Conservation (phyloP, 2,888 invertebrate genomes). For the Chrysina gloriosa region DNA sequence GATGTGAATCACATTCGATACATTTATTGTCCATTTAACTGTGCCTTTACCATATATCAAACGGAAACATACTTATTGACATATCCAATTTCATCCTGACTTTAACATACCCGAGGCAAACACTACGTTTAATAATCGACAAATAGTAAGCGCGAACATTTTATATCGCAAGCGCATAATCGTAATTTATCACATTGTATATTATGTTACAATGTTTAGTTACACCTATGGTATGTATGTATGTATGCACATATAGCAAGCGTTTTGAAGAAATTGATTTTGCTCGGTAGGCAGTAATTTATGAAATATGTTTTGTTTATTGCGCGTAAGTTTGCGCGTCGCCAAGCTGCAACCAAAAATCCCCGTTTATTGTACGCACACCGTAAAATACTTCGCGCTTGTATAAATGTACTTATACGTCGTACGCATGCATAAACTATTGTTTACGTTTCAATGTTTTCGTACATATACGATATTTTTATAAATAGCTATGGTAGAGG, state of each 20-base stretch:
- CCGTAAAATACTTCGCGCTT: background rate
- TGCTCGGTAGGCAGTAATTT: background rate
- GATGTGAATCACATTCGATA: background rate
- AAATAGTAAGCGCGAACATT: background rate
- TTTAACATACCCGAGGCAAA: background rate
- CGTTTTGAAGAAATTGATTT: conserved; percentile 3
- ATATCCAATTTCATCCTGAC: conserved; percentile 13
- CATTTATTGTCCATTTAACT: background rate
- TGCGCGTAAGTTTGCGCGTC: background rate
- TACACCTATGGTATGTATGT: background rate
- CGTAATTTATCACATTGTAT: conserved; percentile 1
- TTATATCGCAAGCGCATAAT: background rate
- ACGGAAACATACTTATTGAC: background rate
- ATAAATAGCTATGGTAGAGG: too few species aligned
- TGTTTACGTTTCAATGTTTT: conserved; percentile 9
- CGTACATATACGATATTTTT: background rate
- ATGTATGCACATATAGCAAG: background rate
- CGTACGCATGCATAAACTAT: background rate
- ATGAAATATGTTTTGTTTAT: conserved; percentile 18
- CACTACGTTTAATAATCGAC: background rate
- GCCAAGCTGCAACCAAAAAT: background rate
- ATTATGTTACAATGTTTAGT: background rate
- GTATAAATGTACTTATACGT: conserved; percentile 6
- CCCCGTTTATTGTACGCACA: background rate
- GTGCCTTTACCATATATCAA: background rate